Base-by-base conservation (phyloP, 2,888 invertebrate species). In the Corythucha ciliata region DNA sequence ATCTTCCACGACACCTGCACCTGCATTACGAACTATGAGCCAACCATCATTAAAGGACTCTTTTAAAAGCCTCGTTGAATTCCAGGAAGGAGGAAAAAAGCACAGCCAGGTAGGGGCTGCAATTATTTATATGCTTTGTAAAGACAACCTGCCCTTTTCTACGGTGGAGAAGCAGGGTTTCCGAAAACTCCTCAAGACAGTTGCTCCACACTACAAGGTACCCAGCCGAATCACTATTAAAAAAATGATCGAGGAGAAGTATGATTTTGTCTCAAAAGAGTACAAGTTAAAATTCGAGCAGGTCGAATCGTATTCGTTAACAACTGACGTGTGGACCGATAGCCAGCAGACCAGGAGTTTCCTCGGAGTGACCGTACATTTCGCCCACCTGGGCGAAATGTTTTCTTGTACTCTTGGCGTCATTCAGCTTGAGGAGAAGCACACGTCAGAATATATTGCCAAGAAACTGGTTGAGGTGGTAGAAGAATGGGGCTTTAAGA, bases 401-500 rank as follows among this genome's bases (percentile, higher is more conserved):
- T 40, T n/a, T 10, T 33, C 56, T 22, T 40, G 21, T 36, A 63
- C 48, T 56, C 48, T 66, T 12, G 64, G 66, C 27, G 63, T 67
- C 16, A 64, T 64, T 48, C 50, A 66, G 18, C 60, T 61, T 44
- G 55, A 61, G 57, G 64, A 65, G 54, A 54, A 63, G 7, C 63
- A 67, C 58, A 65, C 65, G 41, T 63, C 64, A 6, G 60, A 64
- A 52, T 56, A 65, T 49, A 59, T 65, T 32, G 48, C 62, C 34
- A 45, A 59, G 57, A 59, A 60, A 57, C 57, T 66, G 27, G 14
- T 41, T 3, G 44, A 62, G 48, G 56, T 60, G 20, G 61, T 61
- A 53, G 27, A 26, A n/a, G 60, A 62, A 42, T 64, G 62, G 59
- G 41, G 54, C 45, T 55, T 64, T 37, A 40, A 56, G 33, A 27